Evolutionary conservation across 2,797 vertebrate genomes (phyloP), one percentile per base, ranked within the genome.

Genomic region (Sebastes vulpes): DNA sequence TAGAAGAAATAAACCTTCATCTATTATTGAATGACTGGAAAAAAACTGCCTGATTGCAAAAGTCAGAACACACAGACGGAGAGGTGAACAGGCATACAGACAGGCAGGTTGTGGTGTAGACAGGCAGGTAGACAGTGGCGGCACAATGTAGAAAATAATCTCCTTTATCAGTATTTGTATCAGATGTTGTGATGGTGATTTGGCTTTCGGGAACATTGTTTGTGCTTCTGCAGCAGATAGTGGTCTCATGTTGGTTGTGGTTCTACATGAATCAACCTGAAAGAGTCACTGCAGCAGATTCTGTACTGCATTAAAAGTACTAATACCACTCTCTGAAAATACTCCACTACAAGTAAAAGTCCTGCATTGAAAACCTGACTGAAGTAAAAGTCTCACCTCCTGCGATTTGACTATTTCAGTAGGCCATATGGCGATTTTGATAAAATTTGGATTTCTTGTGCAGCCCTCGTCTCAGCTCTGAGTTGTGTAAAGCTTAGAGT

Each of bases 1-100:
- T 35, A 70, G 31, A 81, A 71, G 79, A 79, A 77, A 69, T 32
- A 79, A 61, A 38, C 70, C 26, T 72, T 73, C 67, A 83, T 87
- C 46, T 72, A 81, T 87, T 83, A 87, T 85, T 81, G 65, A 89
- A 28, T 23, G 54, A 46, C 57, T 31, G 53, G 14, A 59, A 46
- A 18, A 65, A 65, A 69, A 64, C 54, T 18, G 46, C 23, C 73
- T 63, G 11, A 11, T 6, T 32, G 65, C n/a, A n/a, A 6, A 32
- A 57, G 57, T 23, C 26, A 16, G 66, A 48, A 48, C 21, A 23
- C 28, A 32, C 5, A 20, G 20, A 23, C n/a, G 25, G n/a, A 25
- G 16, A 46, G 61, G 9, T 10, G 11, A 11, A 11, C 7, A 6
- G 5, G 4, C 14, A 29, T 18, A 23, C 25, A 18, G 46, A 20